Base-by-base conservation (phyloP, 2,797 vertebrate genomes). In the Spatula clypeata region DNA sequence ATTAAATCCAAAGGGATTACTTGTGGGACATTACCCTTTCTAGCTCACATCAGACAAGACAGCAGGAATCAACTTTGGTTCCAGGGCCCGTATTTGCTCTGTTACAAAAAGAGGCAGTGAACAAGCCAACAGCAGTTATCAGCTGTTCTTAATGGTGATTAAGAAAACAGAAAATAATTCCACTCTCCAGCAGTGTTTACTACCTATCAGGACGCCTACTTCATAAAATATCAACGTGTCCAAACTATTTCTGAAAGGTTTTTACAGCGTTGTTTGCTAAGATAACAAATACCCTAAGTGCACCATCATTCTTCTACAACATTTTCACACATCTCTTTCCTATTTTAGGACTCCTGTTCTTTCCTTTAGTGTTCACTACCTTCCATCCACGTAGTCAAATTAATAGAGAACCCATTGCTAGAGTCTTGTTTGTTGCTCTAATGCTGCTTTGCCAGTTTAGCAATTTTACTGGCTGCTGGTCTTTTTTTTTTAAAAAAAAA, bases 1-100 rank as follows among this genome's bases (percentile, higher is more conserved):
- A 79, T 29, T 42, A 74, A 91, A 79, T 67, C 71, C 84, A 87
- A 45, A 82, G 31, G 32, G 84, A 83, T 75, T 85, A 61, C 71
- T 55, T 58, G 29, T 49, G 53, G 57, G 80, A 36, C 45, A 19
- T 15, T 81, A 73, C n/a, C 66, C 54, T 55, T 38, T 79, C 49
- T 44, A 73, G 13, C 32, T 19, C 72, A 40, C 0, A 10, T 44
- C 17, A 42, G 8, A 57, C 60, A 73, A 77, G 26, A 51, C 21
- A 5, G 1, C 32, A 61, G 34, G 21, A 83, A 91, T 32, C 70
- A 75, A 80, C 21, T 53, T 1, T 58, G 20, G 36, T 54, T 84
- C 79, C 47, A 54, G 1, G 13, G 40, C 10, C 57, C 5, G 0
- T n/a, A 31, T 54, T 89, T 82, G 23, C 75, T 15, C 47, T 60